Evolutionary conservation across 2,797 vertebrate species (phyloP), one percentile per base, ranked within the genome.

Genomic region (Scarus forsteni): DNA sequence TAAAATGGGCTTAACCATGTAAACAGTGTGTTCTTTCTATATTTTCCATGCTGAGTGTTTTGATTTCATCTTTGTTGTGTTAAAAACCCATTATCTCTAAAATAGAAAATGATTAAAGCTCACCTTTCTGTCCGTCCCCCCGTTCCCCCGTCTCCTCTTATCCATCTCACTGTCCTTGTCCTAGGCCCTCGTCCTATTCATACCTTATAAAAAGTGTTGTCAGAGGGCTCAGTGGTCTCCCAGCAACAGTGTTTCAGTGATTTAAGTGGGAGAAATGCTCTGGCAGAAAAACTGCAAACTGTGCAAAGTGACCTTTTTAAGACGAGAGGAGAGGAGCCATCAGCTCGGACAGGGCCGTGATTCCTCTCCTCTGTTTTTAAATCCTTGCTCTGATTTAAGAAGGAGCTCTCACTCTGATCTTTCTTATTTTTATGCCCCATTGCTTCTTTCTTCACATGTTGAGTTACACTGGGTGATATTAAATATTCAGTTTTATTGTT

Each of bases 121-220:
- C 5, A 52, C 36, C 61, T 69, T 35, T 53, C 16, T 45, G 43
- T 63, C 14, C 59, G 39, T 61, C 19, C 65, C 34, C 19, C 46
- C 35, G 15, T 7, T 7, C 38, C 13, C 16, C 34, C 49, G 42
- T 57, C 11, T 43, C 16, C 55, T 53, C 49, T 66, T 44, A 56
- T 60, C 44, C 42, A 50, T 66, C 10, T 60, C 38, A 55, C 60
- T 59, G 60, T 75, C 66, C 54, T 56, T 36, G 19, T 69, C 54
- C 63, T 38, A 62, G 57, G 40, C 70, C 56, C 52, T 80, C 63
- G 39, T 70, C 70, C 76, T 57, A 66, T 80, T 82, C 76, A 73
- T 60, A 57, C 51, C 54, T 63, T 48, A 48, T 48, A 53, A 64
- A n/a, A 72, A 70, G 62, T 79, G 73, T 76, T 85, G 65, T 70